Conservation (phyloP, 1,140 invertebrate genomes). For the Wasmannia auropunctata region DNA sequence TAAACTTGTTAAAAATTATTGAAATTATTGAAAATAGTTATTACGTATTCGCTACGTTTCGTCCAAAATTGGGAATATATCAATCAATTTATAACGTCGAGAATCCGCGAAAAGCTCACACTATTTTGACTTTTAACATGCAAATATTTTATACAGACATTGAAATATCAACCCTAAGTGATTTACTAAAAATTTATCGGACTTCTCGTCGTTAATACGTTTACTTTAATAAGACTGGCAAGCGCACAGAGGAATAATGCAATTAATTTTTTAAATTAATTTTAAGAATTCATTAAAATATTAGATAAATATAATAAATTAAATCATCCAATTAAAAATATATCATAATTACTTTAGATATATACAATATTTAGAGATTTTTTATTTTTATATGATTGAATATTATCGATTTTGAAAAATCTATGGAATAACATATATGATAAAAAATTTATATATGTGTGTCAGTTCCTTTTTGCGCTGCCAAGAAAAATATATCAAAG, state of each 20-base stretch:
- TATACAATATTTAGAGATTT: not conserved
- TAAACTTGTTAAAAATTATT: not conserved
- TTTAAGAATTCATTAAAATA: not conserved
- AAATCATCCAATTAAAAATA: not conserved
- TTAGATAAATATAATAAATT: slow-evolving; percentile 2
- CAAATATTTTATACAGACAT: slow-evolving; percentile 10
- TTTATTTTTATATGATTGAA: not conserved
- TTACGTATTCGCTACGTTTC: slow-evolving; percentile 6
- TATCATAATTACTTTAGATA: not conserved
- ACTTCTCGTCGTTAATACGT: slow-evolving; percentile 35
- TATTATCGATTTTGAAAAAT: not conserved
- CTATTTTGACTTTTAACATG: not conserved
- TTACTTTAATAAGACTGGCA: not conserved
- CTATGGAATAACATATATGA: not conserved
- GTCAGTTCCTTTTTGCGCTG: not conserved
- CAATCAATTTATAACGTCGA: slow-evolving; percentile 52
- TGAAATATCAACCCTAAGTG: slow-evolving; percentile 2
- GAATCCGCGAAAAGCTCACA: slow-evolving; percentile 20
- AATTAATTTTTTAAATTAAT: slow-evolving; percentile 11
- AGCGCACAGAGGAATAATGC: slow-evolving; percentile 2
- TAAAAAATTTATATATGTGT: not conserved
- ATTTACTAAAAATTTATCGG: not conserved
- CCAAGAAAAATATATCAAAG: not conserved
- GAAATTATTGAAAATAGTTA: too few species aligned
- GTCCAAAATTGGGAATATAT: slow-evolving; percentile 6